Evolutionary conservation across 2,888 invertebrate genomes (phyloP), one percentile per base, ranked within the genome.

Genomic region (Tribolium freemani): DNA sequence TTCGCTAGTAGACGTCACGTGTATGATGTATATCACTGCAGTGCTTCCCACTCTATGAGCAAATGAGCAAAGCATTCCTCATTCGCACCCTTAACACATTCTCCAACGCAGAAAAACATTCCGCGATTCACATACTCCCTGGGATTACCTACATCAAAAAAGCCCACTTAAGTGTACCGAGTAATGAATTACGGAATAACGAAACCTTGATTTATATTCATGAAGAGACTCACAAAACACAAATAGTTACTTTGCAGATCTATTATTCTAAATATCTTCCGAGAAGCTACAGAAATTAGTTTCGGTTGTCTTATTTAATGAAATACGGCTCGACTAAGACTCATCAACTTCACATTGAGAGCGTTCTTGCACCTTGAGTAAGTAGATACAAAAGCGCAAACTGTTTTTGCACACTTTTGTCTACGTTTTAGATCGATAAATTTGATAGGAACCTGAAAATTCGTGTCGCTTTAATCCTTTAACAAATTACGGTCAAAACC

Each of bases 1-100:
- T 85, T 84, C 79, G 80, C 81, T 78, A 78, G 75, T 75, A 76
- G 76, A 76, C 78, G 81, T 80, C 81, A 77, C 73, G 70, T 74
- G 54, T 70, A 78, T 83, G 79, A 82, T 81, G 78, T 79, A 81
- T 79, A 79, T 74, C 74, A 72, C 75, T 78, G 78, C 77, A 79
- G 60, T 72, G 57, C 66, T 72, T 68, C 61, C 30, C 45, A 13
- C 69, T 67, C 45, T 53, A 67, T 54, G 61, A 50, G 57, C 66
- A 71, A 64, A 71, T 71, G 66, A 71, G 64, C 61, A 71, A 48
- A 71, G 58, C 64, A 71, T 66, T 58, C 58, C 51, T 71, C 56
- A 30, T 44, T 21, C 61, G 30, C 30, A 38, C 38, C 38, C 38
- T 8, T 38, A 38, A 9, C 38, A 38, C 38, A 38, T 38, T 38